phyloP scores from a whole-genome alignment of 2,888 invertebrate species.

The Nemapogon koenigi region DNA sequence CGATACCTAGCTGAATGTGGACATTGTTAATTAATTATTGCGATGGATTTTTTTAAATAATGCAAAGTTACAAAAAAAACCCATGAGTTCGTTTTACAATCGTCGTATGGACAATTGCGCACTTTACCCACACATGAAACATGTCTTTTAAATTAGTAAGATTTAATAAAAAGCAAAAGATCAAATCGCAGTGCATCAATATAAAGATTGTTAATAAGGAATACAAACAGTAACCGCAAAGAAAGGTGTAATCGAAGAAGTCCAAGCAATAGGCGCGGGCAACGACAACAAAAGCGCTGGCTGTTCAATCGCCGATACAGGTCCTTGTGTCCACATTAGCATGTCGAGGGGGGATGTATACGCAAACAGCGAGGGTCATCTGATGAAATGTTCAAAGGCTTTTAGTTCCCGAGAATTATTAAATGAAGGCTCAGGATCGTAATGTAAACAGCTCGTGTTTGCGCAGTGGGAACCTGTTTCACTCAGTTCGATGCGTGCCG shows the following conservation, averaged over 20 bases:
- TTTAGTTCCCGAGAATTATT: conserved; percentile 67
- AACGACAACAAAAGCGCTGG: conserved; percentile 51
- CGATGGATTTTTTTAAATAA: no score
- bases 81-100: no score
- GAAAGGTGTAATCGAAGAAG: not conserved
- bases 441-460: conserved; percentile 59
- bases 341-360: conserved; percentile 56
- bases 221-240: no score
- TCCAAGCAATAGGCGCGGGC: not conserved
- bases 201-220: no score
- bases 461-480: conserved; percentile 60
- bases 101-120: no score
- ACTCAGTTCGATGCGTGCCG: conserved; percentile 54
- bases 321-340: conserved; percentile 65
- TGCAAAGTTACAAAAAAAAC: no score
- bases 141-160: no score
- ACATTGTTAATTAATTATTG: no score
- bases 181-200: no score
- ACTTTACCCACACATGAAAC: no score
- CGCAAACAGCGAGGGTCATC: conserved; percentile 64
- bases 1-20: no score
- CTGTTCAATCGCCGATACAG: conserved; percentile 59
- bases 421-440: conserved; percentile 63
- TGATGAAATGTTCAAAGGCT: conserved; percentile 66
- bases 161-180: no score